Conservation (phyloP, 2,113 vertebrate species). For the Pelobates fuscus region DNA sequence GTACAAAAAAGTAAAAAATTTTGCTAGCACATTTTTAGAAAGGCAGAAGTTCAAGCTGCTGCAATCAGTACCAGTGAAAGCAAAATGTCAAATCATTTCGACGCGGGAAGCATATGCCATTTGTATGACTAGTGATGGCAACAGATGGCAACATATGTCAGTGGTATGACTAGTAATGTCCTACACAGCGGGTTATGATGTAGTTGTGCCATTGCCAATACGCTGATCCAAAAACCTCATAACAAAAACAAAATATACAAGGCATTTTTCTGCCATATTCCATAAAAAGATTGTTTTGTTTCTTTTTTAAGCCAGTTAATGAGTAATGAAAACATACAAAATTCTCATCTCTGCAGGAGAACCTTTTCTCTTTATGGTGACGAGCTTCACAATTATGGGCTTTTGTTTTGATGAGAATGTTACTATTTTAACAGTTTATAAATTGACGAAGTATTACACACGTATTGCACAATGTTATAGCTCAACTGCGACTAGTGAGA, state of each 20-base stretch:
- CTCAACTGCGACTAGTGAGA: too few relatives aligned
- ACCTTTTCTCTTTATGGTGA: neutral
- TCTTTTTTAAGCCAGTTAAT: neutral
- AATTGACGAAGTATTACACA: too few relatives aligned
- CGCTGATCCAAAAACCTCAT: constrained; percentile 20
- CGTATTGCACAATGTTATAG: too few relatives aligned
- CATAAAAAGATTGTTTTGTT: neutral
- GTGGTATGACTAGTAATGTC: constrained; percentile 41
- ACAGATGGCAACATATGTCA: constrained; percentile 49
- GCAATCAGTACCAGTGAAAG: constrained; percentile 30
- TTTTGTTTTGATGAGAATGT: too few relatives aligned
- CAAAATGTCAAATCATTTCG: constrained; percentile 35
- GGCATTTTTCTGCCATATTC: neutral
- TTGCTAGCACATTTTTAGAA: neutral
- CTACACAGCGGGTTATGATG: constrained; percentile 43
- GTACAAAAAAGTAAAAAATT: too few relatives aligned
- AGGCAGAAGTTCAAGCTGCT: neutral
- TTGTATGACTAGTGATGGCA: constrained; percentile 42
- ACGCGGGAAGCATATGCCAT: constrained; percentile 38
- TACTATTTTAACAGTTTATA: too few relatives aligned
- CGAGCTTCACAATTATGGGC: too few relatives aligned
- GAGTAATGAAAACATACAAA: neutral
- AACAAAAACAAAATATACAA: constrained; percentile 15
- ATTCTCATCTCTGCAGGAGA: neutral
- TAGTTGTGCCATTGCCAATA: constrained; percentile 35